Evolutionary conservation across 2,797 vertebrate species (phyloP).

Genomic region (Thunnus albacares): DNA sequence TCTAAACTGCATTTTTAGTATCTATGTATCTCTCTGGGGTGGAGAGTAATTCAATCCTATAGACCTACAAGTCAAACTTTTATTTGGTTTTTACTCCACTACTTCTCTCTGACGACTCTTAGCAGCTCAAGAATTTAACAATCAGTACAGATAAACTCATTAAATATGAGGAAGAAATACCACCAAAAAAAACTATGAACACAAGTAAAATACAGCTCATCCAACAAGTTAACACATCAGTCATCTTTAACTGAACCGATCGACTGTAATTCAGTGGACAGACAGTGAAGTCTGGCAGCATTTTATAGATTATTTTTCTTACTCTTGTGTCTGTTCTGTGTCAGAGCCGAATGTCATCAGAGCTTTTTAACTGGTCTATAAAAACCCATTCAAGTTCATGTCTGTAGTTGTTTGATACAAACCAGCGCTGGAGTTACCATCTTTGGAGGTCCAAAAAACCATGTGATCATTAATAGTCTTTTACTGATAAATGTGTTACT

Average conservation of each 20-base stretch:
- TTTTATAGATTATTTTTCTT: slow-evolving; percentile 19
- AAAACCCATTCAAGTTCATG: slow-evolving; percentile 41
- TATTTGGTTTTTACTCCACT: not conserved
- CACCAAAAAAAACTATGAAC: not conserved
- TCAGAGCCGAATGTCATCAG: slow-evolving; percentile 41
- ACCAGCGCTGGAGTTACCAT: slow-evolving; percentile 30
- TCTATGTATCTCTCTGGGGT: slow-evolving; percentile 18
- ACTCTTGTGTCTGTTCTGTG: slow-evolving; percentile 34
- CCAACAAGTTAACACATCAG: not conserved
- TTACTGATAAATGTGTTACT: not conserved
- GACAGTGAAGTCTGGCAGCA: not conserved
- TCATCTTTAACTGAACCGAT: not conserved
- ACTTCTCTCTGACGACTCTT: not conserved
- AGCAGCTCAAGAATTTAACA: not conserved
- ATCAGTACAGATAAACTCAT: not conserved
- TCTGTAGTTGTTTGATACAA: slow-evolving; percentile 31
- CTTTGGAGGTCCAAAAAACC: slow-evolving; percentile 27
- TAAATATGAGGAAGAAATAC: not conserved
- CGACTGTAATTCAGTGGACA: too few relatives aligned
- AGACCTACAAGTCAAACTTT: not conserved
- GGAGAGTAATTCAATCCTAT: not conserved
- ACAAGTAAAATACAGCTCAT: not conserved
- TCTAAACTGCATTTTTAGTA: slow-evolving; percentile 9
- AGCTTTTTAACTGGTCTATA: slow-evolving; percentile 46
- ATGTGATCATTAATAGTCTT: not conserved